Evolutionary conservation across 92 coral and sea anemone species (phyloP).

Genomic region (Porites evermanni): DNA sequence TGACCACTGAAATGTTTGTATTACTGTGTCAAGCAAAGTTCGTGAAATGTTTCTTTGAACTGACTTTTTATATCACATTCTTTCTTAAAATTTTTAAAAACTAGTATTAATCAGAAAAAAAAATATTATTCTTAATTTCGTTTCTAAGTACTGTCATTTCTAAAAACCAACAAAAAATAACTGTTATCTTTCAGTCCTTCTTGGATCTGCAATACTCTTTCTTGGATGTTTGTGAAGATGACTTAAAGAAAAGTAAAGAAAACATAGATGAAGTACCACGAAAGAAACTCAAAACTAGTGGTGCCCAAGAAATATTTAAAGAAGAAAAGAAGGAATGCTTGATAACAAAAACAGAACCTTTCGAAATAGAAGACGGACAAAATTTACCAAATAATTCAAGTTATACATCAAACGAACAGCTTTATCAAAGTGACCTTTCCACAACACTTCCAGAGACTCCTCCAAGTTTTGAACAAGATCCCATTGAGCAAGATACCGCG

Average conservation of each 20-base stretch:
- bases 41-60: no score
- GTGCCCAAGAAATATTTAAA: not conserved
- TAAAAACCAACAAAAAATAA: no score
- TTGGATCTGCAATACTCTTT: constrained; percentile 54
- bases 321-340: not conserved
- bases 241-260: not conserved
- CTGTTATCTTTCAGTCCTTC: constrained; percentile 35
- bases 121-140: no score
- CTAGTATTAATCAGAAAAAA: no score
- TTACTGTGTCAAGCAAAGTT: no score
- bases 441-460: constrained; percentile 48
- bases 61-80: no score
- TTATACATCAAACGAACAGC: constrained; percentile 1
- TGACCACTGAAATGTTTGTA: no score
- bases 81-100: no score
- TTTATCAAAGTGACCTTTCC: not conserved
- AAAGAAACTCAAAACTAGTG: constrained; percentile 22
- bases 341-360: not conserved
- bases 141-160: no score
- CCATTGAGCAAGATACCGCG: not conserved
- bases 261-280: not conserved
- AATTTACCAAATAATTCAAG: not conserved
- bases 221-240: constrained; percentile 17
- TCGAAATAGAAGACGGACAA: not conserved
- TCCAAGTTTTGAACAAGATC: constrained; percentile 42